Evolutionary conservation across 1,140 invertebrate genomes (phyloP).

Genomic region (Leptopilina clavipes): DNA sequence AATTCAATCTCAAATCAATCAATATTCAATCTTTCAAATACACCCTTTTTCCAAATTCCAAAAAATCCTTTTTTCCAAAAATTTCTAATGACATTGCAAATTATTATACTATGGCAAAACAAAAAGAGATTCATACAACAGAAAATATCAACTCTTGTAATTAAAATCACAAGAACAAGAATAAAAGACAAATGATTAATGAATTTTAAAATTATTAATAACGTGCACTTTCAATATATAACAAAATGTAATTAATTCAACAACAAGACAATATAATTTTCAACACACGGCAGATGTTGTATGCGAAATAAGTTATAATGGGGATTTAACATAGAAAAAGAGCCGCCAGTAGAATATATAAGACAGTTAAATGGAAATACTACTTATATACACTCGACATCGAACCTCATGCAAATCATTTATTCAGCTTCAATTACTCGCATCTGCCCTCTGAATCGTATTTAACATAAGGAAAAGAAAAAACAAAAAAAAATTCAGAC

Average conservation of each 20-base stretch:
- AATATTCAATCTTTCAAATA: too few relatives aligned
- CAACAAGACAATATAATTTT: conserved; percentile 8
- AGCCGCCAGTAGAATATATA: conserved; percentile 29
- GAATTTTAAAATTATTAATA: not conserved
- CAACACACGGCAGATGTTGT: conserved; percentile 9
- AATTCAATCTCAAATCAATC: too few relatives aligned
- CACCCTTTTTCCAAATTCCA: too few relatives aligned
- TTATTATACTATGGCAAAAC: too few relatives aligned
- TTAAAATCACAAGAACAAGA: too few relatives aligned
- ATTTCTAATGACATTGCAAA: too few relatives aligned
- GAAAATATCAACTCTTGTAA: too few relatives aligned
- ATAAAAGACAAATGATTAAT: too few relatives aligned
- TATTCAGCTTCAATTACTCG: conserved; percentile 25
- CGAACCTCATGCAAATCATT: conserved; percentile 27
- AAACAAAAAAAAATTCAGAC: conserved; percentile 49
- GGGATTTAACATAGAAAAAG: conserved; percentile 21
- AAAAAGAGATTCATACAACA: too few relatives aligned
- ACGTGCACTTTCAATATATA: not conserved
- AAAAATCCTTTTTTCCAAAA: too few relatives aligned
- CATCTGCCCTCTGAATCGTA: conserved; percentile 18
- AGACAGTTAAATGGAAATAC: conserved; percentile 24
- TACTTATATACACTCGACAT: conserved; percentile 6
- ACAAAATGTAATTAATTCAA: conserved; percentile 15
- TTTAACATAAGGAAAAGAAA: not conserved
- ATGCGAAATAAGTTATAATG: too few relatives aligned